Evolutionary conservation across 1,140 invertebrate genomes (phyloP).

Genomic region (Saccostrea glomerata): DNA sequence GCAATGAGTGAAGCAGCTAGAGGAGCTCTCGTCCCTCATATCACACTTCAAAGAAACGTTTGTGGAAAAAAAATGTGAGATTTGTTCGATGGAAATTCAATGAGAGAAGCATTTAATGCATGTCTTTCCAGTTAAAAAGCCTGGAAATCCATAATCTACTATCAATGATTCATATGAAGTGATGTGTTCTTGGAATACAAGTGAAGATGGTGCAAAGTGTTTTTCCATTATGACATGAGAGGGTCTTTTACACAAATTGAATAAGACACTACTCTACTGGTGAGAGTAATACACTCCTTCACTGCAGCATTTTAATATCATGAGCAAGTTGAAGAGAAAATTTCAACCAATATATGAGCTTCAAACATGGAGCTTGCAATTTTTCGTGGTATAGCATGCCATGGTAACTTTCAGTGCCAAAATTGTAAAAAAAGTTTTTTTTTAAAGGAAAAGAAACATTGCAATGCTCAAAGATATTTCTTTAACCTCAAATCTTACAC

Average conservation of each 20-base stretch:
- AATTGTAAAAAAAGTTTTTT: background rate
- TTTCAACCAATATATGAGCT: background rate
- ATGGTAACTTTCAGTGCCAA: slow-evolving; percentile 17
- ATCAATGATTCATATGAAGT: background rate
- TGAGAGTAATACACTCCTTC: background rate
- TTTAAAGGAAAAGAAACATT: too few species aligned
- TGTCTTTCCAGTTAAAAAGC: background rate
- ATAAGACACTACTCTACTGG: background rate
- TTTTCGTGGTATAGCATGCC: background rate
- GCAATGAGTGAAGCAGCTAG: background rate
- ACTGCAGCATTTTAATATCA: background rate
- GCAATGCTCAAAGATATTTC: background rate
- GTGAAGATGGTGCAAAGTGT: background rate
- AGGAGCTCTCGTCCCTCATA: background rate
- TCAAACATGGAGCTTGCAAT: background rate
- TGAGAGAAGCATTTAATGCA: slow-evolving; percentile 7
- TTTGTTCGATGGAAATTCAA: background rate
- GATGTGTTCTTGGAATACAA: background rate
- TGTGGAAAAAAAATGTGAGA: background rate
- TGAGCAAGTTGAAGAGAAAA: too few species aligned
- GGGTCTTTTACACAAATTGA: background rate
- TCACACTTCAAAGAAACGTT: background rate
- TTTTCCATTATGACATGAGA: background rate
- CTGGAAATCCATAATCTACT: background rate
- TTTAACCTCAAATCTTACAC: background rate